These are phyloP conservation scores for Perca schrenkii DNA, from an alignment of 2,113 vertebrate genomes.

Conservation along the genomic window DNA sequence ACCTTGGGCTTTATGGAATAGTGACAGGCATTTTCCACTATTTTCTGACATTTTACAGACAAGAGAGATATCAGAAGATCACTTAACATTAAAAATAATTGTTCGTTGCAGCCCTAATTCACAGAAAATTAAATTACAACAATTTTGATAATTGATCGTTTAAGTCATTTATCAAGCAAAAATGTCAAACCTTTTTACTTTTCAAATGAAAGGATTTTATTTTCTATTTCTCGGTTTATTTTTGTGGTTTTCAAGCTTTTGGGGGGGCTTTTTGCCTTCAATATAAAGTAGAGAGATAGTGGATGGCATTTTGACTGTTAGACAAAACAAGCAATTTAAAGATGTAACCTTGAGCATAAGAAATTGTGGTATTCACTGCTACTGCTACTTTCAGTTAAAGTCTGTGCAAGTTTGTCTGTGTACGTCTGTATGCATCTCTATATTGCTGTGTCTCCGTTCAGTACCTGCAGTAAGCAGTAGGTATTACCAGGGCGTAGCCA, in stretches of 20 bases:
- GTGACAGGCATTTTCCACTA: not conserved
- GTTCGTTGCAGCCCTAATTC: not conserved
- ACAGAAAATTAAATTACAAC: not conserved
- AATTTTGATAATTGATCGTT: not conserved
- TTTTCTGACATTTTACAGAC: no score
- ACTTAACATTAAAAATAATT: not conserved
- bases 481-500: conserved; percentile 95
- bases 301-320: not conserved
- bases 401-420: not conserved
- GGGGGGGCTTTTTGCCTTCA: not conserved
- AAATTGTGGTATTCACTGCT: not conserved
- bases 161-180: not conserved
- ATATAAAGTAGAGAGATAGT: not conserved
- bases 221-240: not conserved
- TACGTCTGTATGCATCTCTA: not conserved
- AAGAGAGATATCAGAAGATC: not conserved
- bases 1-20: not conserved
- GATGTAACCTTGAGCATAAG: not conserved
- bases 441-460: not conserved
- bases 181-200: not conserved
- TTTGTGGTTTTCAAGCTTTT: not conserved
- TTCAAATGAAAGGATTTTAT: not conserved
- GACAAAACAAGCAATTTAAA: not conserved
- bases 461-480: conserved; percentile 96
- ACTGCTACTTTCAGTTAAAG: not conserved